These are phyloP conservation scores for Eupsittula cactorum DNA, from an alignment of 2,113 vertebrate genomes.

Conservation along the genomic window DNA sequence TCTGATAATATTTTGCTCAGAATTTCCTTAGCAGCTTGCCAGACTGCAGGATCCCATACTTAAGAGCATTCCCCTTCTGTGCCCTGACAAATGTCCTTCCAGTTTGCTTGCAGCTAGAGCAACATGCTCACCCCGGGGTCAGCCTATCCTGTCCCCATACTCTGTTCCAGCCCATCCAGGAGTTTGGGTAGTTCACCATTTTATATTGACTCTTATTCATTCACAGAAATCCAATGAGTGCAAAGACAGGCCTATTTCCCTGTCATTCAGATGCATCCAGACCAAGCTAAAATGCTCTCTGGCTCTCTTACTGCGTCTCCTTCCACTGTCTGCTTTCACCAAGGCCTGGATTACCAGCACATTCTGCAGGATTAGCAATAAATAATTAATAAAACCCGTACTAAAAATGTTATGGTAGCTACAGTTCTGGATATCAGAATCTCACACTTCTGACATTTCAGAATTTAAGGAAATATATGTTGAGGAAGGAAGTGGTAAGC, in stretches of 20 bases:
- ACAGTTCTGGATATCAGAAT: not conserved
- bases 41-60: not conserved
- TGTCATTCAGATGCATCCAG: not conserved
- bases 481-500: not conserved
- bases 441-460: not conserved
- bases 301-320: not conserved
- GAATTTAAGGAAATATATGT: not conserved
- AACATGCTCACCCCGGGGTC: not conserved
- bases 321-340: not conserved
- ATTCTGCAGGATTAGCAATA: not conserved
- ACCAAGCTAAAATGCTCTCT: not conserved
- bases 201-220: not conserved
- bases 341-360: not conserved
- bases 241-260: not conserved
- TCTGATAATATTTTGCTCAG: not conserved
- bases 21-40: not conserved
- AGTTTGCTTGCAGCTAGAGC: not conserved
- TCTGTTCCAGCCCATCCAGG: not conserved
- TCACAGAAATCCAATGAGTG: not conserved
- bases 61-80: not conserved
- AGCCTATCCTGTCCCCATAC: not conserved
- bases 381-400: not conserved
- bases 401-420: not conserved
- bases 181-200: not conserved
- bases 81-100: not conserved